These are phyloP conservation scores for Adoxophyes honmai DNA, from an alignment of 1,140 invertebrate species.

Conservation along the genomic window DNA sequence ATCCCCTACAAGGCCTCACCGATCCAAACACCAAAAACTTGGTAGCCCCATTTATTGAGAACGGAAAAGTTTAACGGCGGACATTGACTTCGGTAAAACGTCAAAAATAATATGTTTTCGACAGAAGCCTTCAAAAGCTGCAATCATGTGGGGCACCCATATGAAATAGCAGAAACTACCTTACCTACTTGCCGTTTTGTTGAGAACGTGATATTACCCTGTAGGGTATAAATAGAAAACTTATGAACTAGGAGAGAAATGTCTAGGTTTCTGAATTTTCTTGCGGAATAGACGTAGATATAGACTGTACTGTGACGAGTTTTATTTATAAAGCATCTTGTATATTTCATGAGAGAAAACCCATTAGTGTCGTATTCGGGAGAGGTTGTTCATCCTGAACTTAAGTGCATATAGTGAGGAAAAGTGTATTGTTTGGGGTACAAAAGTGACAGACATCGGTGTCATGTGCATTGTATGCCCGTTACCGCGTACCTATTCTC, in stretches of 20 bases:
- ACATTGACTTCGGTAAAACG: neutral
- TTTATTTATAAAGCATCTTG: no score
- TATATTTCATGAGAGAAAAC: no score
- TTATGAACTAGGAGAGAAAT: no score
- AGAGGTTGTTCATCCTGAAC: neutral
- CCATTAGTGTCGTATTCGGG: neutral
- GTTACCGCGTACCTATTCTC: no score
- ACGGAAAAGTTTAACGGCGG: neutral
- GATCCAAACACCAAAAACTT: constrained; percentile 3
- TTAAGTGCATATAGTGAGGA: neutral
- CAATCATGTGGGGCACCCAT: neutral
- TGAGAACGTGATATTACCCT: neutral
- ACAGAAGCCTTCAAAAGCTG: neutral
- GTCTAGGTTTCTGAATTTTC: no score
- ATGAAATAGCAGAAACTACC: neutral
- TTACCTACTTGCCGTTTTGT: no score
- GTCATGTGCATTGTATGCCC: no score
- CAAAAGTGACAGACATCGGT: no score
- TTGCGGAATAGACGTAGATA: no score
- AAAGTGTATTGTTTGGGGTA: no score
- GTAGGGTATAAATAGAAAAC: no score
- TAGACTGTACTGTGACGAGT: no score
- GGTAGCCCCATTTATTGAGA: neutral
- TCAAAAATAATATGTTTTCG: constrained; percentile 1
- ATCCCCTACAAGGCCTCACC: neutral